Conservation (phyloP, 1,140 invertebrate species). For the Penaeus vannamei region DNA sequence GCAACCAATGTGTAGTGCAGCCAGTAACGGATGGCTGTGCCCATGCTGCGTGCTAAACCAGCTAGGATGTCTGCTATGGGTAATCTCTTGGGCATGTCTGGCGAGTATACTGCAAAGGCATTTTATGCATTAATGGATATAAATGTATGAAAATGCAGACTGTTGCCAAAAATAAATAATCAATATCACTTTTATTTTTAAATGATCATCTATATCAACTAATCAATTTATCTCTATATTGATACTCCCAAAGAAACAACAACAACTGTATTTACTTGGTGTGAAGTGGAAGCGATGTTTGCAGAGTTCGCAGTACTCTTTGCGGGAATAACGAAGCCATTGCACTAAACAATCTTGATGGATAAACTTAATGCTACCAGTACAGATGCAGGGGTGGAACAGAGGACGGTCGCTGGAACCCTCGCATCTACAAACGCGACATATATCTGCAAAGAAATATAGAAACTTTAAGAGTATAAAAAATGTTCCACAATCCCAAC, state of each 20-base stretch:
- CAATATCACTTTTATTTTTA: no score
- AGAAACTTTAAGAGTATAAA: not conserved
- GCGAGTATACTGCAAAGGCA: slow-evolving; percentile 85
- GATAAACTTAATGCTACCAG: slow-evolving; percentile 98
- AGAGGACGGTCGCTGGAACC: slow-evolving; percentile 87
- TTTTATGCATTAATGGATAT: not conserved
- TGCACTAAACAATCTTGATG: slow-evolving; percentile 91
- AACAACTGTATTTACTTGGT: slow-evolving; percentile 79
- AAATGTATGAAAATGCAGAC: not conserved
- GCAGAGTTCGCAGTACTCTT: slow-evolving; percentile 99
- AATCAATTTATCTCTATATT: not conserved
- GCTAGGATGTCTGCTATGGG: slow-evolving; percentile 91
- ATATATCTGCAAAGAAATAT: slow-evolving; percentile 81
- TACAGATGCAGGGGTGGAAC: slow-evolving; percentile 99
- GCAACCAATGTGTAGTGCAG: slow-evolving; percentile 96
- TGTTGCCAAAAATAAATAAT: no score
- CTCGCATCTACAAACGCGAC: slow-evolving; percentile 97
- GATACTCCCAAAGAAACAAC: not conserved
- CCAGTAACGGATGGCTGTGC: slow-evolving; percentile 95
- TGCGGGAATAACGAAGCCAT: slow-evolving; percentile 91
- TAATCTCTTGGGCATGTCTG: slow-evolving; percentile 97
- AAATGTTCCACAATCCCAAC: no score
- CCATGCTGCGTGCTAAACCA: slow-evolving; percentile 89
- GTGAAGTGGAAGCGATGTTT: slow-evolving; percentile 98
- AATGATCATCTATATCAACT: no score